Evolutionary conservation across 2,113 vertebrate species (phyloP).

Genomic region (Pangasianodon gigas): DNA sequence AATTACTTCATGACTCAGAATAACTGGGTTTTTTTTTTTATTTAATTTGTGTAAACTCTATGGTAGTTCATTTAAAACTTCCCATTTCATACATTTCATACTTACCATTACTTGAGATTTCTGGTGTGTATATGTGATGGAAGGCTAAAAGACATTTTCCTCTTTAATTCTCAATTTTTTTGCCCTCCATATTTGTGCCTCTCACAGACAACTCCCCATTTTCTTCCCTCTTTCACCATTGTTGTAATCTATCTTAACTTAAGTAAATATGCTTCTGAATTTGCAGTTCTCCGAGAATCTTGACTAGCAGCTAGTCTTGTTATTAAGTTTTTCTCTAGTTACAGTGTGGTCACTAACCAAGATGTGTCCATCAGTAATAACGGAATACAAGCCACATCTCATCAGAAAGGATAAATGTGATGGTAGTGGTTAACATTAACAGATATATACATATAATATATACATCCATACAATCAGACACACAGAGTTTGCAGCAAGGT

Average conservation of each 20-base stretch:
- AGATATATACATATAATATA: constrained; percentile 26
- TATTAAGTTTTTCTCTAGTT: constrained; percentile 50
- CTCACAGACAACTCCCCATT: neutral
- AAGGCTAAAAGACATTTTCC: neutral
- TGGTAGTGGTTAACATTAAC: constrained; percentile 50
- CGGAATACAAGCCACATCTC: constrained; percentile 20
- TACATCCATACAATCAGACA: constrained; percentile 45
- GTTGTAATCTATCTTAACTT: constrained; percentile 16
- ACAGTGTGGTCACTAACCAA: constrained; percentile 28
- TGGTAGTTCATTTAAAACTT: neutral
- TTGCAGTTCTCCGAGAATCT: constrained; percentile 27
- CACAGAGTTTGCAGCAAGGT: constrained; percentile 49
- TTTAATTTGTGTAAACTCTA: neutral
- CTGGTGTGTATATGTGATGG: neutral
- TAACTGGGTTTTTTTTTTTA: neutral
- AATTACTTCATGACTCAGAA: neutral
- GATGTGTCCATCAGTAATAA: constrained; percentile 29
- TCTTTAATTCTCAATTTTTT: neutral
- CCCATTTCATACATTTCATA: neutral
- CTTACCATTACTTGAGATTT: neutral
- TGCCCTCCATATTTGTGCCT: neutral
- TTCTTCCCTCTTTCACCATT: neutral
- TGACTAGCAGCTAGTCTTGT: constrained; percentile 40
- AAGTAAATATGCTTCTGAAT: constrained; percentile 21
- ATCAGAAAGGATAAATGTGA: constrained; percentile 40